Evolutionary conservation across 2,113 vertebrate species (phyloP).

Genomic region (Perognathus longimembris): DNA sequence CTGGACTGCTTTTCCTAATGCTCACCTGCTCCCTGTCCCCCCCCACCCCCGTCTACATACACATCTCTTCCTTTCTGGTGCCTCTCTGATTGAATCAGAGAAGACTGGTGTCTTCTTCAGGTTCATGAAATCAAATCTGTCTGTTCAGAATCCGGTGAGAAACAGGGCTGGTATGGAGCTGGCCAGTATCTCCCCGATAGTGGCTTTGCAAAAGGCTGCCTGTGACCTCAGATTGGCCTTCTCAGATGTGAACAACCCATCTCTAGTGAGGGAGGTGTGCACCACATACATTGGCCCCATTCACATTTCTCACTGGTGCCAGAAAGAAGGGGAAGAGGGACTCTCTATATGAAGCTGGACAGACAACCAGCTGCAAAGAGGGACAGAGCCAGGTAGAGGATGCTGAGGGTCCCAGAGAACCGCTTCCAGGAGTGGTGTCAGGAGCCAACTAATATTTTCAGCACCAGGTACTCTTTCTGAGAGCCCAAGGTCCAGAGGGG

Average conservation of each 20-base stretch:
- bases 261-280: neutral
- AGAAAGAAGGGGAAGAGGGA: neutral
- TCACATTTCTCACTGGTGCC: neutral
- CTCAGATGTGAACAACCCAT: accelerated
- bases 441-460: neutral
- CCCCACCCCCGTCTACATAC: too few relatives aligned
- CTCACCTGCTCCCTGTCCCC: neutral
- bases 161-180: neutral
- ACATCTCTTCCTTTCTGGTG: neutral
- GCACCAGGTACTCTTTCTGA: neutral
- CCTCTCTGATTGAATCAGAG: neutral
- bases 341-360: neutral
- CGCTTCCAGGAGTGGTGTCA: neutral
- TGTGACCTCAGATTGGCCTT: too few relatives aligned
- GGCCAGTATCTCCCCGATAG: neutral
- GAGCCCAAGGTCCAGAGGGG: neutral
- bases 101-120: neutral
- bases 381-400: neutral
- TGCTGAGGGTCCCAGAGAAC: neutral
- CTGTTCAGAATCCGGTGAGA: neutral
- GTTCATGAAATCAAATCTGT: neutral
- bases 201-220: too few relatives aligned
- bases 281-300: neutral
- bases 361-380: neutral
- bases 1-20: neutral